Percentiles rank a stretch among this genome's conserved stretches.
Conservation (phyloP, 2,113 vertebrate genomes). For the Myotis yumanensis region DNA sequence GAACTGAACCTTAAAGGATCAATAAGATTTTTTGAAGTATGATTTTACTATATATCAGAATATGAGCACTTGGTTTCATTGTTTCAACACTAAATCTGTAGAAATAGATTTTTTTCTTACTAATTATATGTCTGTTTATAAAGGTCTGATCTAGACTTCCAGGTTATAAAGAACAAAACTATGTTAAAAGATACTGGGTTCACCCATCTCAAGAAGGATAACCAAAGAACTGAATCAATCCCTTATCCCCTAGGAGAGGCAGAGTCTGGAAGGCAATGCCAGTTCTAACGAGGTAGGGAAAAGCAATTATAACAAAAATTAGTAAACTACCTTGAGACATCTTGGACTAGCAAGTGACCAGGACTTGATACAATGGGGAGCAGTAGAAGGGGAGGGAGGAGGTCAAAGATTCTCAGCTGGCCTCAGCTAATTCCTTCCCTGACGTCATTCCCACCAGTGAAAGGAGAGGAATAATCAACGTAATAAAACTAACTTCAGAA, state of each 20-base stretch:
- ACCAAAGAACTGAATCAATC: neutral
- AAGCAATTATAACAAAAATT: neutral
- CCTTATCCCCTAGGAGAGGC: neutral
- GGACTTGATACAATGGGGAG: neutral
- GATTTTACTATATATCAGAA: neutral
- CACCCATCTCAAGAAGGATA: neutral
- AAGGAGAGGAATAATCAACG: neutral
- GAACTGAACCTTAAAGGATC: neutral
- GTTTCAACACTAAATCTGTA: constrained; percentile 10
- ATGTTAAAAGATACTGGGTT: neutral
- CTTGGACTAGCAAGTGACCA: neutral
- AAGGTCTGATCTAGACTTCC: constrained; percentile 22
- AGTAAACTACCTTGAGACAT: neutral
- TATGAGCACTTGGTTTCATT: neutral
- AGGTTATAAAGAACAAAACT: neutral
- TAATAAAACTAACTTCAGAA: neutral
- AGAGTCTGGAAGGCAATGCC: neutral
- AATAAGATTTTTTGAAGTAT: neutral
- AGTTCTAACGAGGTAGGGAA: neutral
- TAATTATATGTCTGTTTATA: neutral
- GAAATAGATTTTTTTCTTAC: neutral
- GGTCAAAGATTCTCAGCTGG: neutral
- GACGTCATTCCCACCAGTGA: neutral
- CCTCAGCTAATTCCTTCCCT: neutral
- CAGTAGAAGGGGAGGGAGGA: neutral